Conservation (phyloP, 2,888 invertebrate species). For the Brachypterus glaber region DNA sequence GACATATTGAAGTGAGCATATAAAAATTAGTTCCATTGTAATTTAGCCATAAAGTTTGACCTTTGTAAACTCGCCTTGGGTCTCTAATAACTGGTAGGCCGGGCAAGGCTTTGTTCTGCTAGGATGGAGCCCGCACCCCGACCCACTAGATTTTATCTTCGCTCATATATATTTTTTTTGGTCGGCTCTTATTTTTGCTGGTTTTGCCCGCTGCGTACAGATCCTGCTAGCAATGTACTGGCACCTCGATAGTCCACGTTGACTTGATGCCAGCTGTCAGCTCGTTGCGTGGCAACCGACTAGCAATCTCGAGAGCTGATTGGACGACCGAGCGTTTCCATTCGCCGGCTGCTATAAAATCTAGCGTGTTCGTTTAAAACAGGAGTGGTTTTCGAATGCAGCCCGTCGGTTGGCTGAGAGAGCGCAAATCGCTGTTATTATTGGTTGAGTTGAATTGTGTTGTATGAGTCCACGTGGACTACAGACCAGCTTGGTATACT, state of each 20-base stretch:
- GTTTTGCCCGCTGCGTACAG: slow-evolving; percentile 41
- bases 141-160: slow-evolving; percentile 42
- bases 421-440: slow-evolving; percentile 3
- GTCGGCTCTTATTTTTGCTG: slow-evolving; percentile 43
- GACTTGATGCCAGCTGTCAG: slow-evolving; percentile 34
- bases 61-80: slow-evolving; percentile 37
- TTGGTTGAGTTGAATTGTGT: slow-evolving; percentile 24
- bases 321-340: slow-evolving; percentile 25
- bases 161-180: slow-evolving; percentile 40
- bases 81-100: slow-evolving; percentile 40
- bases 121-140: slow-evolving; percentile 37
- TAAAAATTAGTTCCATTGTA: slow-evolving; percentile 37
- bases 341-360: slow-evolving; percentile 25
- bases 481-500: slow-evolving; percentile 41
- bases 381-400: slow-evolving; percentile 26
- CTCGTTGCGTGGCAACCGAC: slow-evolving; percentile 31
- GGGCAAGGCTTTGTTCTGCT: slow-evolving; percentile 38
- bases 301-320: slow-evolving; percentile 27
- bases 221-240: slow-evolving; percentile 40
- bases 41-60: slow-evolving; percentile 38
- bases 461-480: slow-evolving; percentile 37
- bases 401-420: slow-evolving; percentile 12
- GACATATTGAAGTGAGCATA: slow-evolving; percentile 22
- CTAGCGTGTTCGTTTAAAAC: slow-evolving; percentile 35
- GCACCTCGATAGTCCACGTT: slow-evolving; percentile 42